Evolutionary conservation across 2,888 invertebrate genomes (phyloP), one percentile per base, ranked within the genome.

Genomic region (Bombylius discolor): DNA sequence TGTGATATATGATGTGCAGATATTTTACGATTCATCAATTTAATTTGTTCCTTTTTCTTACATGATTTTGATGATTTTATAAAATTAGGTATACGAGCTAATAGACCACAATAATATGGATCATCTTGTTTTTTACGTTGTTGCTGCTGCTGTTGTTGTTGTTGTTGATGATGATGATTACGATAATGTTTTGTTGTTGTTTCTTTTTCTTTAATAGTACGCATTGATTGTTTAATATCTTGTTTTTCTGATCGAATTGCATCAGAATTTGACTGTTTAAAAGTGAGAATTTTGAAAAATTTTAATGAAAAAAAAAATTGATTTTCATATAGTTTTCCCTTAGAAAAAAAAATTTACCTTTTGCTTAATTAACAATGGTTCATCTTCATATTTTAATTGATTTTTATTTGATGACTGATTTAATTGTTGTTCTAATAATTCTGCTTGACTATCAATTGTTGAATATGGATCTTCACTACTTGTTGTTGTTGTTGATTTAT

Each of bases 61-160:
- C 50, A 50, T 53, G 65, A 63, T 54, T 62, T 62, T 11, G 76
- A 74, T 66, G 78, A 76, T 68, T 82, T 82, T 47, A 80, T 83
- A 65, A 84, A 84, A 68, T 83, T 84, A 51, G 84, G 83, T 58
- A 84, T 82, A 58, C 84, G 78, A 45, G 84, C 84, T 62, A 82
- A 72, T 54, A 84, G 75, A 46, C 84, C 84, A 64, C 83, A 83
- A 65, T 84, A 84, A 68, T 84, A 84, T 12, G 84, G 84, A 67
- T 84, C 84, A 67, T 84, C 84, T 79, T 73, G 72, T 55, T 73
- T 71, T 51, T 72, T 71, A 32, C 72, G 70, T 56, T 69, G 66
- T 50, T 63, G 62, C 5, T 60, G 60, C 47, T 63, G 39, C 3
- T 42, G 39, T 11, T 42, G 39, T 11, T 60, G 34, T 56, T 53